Base-by-base conservation (phyloP, 1,140 invertebrate genomes). In the Drosophila bocqueti region DNA sequence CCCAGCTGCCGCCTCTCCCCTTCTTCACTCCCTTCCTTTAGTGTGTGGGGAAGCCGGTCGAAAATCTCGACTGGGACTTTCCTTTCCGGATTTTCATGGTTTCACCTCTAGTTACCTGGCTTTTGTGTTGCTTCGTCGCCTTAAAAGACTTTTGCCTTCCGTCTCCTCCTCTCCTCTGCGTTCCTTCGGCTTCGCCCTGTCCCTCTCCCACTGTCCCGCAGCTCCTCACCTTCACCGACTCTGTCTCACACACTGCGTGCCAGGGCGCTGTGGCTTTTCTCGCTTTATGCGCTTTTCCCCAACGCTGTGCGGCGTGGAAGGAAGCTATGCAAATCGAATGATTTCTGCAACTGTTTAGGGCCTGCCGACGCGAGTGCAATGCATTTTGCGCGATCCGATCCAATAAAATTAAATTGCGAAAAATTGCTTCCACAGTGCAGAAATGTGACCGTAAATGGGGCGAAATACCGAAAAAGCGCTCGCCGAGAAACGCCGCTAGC, bases 381-480 rank as follows among this genome's bases (percentile, higher is more conserved):
- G 63, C 73, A 76, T 76, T 75, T 62, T 72, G 47, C 49, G 26
- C 47, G 61, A 64, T 18, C 49, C 31, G 29, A 69, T 69, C 49
- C n/a, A 72, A 74, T 38, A 49, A 74, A 76, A 64, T 49, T 62
- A 74, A 77, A 57, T 76, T 55, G 72, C 75, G 54, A 76, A 77
- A 75, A 76, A 76, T 67, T 62, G 68, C 45, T 49, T 58, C 50
- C 65, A 73, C 73, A 62, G 67, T 75, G 63, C 66, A 52, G 38
- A 45, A 54, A 65, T 69, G 71, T 63, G 67, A 54, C 72, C 73
- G 73, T 73, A 50, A 36, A 36, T 42, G 62, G 18, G 36, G 34
- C 40, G 46, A 73, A 54, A 76, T 76, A 52, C 74, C 69, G 9
- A 76, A 65, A 69, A 67, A 67, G 62, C 62, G 47, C 62, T 67